Conservation (phyloP, 1,140 invertebrate genomes). For the Lepidostoma basale region DNA sequence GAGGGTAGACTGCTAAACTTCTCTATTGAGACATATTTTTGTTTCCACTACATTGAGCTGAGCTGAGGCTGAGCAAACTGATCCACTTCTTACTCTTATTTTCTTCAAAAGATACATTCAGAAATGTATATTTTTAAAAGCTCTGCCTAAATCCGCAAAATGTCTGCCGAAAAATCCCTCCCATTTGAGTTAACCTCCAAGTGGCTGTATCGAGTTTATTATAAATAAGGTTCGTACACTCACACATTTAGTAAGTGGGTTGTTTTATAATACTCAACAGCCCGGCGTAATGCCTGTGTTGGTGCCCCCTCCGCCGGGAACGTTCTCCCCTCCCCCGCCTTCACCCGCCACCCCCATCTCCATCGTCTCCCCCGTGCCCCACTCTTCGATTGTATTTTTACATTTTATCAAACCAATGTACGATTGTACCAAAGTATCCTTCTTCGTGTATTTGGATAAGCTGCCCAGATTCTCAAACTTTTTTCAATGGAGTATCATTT, state of each 20-base stretch:
- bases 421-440: slow-evolving; percentile 42
- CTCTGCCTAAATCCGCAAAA: not conserved
- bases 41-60: no score
- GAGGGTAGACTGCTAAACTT: no score
- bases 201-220: slow-evolving; percentile 17
- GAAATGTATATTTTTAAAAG: no score
- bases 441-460: slow-evolving; percentile 34
- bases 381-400: slow-evolving; percentile 43
- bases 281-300: slow-evolving; percentile 27
- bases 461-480: not conserved
- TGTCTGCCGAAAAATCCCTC: not conserved
- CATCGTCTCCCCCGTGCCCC: not conserved
- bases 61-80: no score
- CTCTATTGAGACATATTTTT: no score
- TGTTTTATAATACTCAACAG: slow-evolving; percentile 25
- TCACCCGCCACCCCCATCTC: not conserved
- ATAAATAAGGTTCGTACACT: slow-evolving; percentile 20
- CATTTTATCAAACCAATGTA: slow-evolving; percentile 45
- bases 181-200: not conserved
- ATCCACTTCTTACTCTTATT: no score
- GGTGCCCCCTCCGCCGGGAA: slow-evolving; percentile 18
- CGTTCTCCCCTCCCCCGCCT: not conserved
- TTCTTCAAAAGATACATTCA: no score
- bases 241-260: slow-evolving; percentile 13
- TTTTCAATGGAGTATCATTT: no score